Evolutionary conservation across 2,797 vertebrate species (phyloP), one percentile per base, ranked within the genome.

Genomic region (Ptychobarbus kaznakovi): DNA sequence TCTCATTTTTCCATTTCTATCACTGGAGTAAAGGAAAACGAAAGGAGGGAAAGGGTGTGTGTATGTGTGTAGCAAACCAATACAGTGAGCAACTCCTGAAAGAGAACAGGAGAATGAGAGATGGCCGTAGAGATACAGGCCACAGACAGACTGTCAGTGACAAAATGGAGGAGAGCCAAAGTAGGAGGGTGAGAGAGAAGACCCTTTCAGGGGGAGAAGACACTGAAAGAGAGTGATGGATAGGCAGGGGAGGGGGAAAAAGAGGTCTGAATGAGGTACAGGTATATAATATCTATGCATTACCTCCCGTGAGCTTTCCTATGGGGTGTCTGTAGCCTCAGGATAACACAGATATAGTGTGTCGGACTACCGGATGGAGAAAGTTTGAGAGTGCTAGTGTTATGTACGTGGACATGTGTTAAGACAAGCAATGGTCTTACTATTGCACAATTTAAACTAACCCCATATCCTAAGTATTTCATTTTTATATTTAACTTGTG

Each of bases 231-330:
- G 58, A 77, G 80, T 78, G 83, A 82, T 72, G 46, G 51, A 61
- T 53, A 69, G 61, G 53, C 22, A 20, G 25, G 51, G 61, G 70
- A 58, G 72, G 20, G 49, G 80, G 83, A 68, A 88, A 79, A 69
- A 81, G 74, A 44, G 44, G 68, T 86, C 44, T 87, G 77, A 65
- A 63, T 70, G 78, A 82, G 84, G 70, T 49, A 76, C 70, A 80
- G 78, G 66, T 75, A 68, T 78, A 80, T 76, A 80, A 88, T 89
- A 90, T 91, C 89, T 87, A 89, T 86, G 84, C 89, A 90, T 90
- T 90, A 73, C 58, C 68, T 40, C 75, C 65, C 51, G 40, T 77
- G 35, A 84, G 74, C 82, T 56, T 78, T 77, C 66, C 82, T 61
- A 75, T 53, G 42, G 69, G 53, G 35, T 66, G 56, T 80, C 15